phyloP scores from a whole-genome alignment of 1,140 invertebrate genomes.

The Diabrotica virgifera region DNA sequence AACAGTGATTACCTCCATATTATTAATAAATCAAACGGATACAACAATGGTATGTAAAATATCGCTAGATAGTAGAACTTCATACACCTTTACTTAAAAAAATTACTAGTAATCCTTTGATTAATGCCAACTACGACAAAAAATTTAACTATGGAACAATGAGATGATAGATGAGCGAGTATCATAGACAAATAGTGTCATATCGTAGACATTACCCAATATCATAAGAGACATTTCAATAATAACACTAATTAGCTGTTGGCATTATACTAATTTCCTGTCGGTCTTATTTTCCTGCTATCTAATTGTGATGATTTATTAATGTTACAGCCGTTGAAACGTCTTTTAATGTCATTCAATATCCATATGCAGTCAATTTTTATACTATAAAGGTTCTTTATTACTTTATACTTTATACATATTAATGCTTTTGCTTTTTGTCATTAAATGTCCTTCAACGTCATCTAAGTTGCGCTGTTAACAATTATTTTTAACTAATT shows the following conservation, averaged over 20 bases:
- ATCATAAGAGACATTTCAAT: conserved; percentile 1
- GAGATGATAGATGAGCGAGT: neutral
- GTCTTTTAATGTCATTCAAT: neutral
- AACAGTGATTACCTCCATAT: neutral
- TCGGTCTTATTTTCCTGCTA: neutral
- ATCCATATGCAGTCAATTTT: neutral
- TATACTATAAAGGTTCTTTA: no score
- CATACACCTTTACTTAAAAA: neutral
- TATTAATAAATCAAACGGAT: neutral
- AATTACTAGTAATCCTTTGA: neutral
- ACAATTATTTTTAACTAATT: no score
- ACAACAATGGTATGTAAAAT: conserved; percentile 3
- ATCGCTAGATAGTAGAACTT: neutral
- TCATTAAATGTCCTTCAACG: no score
- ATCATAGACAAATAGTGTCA: neutral
- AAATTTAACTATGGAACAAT: neutral
- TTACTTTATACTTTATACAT: no score
- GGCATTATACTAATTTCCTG: neutral
- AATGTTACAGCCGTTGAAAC: neutral
- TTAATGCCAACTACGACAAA: neutral
- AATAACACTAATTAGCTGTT: neutral
- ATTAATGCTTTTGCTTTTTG: no score
- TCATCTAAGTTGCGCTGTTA: no score
- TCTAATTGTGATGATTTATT: neutral
- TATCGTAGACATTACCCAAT: neutral